phyloP scores from a whole-genome alignment of 2,888 invertebrate genomes.

The Drosophila putrida region DNA sequence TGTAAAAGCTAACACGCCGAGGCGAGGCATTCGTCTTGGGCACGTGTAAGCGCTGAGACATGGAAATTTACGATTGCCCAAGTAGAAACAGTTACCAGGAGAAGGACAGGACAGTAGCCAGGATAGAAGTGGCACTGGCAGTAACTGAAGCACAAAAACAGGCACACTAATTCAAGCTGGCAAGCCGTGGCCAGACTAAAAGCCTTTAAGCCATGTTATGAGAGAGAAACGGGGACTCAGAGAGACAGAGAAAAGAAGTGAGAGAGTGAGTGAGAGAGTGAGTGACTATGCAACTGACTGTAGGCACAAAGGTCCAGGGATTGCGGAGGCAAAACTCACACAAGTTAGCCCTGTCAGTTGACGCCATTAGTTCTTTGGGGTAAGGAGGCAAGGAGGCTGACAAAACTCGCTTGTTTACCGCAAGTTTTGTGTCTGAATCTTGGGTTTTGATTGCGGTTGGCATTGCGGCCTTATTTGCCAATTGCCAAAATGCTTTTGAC shows the following conservation, averaged over 20 bases:
- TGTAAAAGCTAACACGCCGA: conserved; percentile 26
- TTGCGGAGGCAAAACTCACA: not conserved
- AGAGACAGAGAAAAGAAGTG: too few species aligned
- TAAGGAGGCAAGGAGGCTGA: too few species aligned
- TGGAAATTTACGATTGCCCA: conserved; percentile 35
- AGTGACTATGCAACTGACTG: conserved; percentile 12
- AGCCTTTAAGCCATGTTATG: conserved; percentile 66
- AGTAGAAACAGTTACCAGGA: conserved; percentile 21
- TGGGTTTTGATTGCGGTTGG: conserved; percentile 53
- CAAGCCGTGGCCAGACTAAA: conserved; percentile 54
- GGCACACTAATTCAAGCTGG: conserved; percentile 68
- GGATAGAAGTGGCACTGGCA: conserved; percentile 1
- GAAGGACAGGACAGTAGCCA: conserved; percentile 18
- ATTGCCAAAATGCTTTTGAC: conserved; percentile 25
- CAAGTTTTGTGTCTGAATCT: conserved; percentile 55
- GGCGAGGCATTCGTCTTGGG: conserved; percentile 30
- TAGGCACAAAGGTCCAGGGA: conserved; percentile 1
- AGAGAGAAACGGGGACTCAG: not conserved
- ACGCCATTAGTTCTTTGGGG: conserved; percentile 32
- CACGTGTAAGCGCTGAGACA: conserved; percentile 35
- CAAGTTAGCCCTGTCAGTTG: conserved; percentile 57
- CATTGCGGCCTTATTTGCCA: conserved; percentile 39
- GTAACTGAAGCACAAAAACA: conserved; percentile 23
- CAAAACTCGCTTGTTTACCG: conserved; percentile 42
- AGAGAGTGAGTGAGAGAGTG: conserved; percentile 16